Conservation (phyloP, 2,113 vertebrate species). For the Megaleporinus macrocephalus region DNA sequence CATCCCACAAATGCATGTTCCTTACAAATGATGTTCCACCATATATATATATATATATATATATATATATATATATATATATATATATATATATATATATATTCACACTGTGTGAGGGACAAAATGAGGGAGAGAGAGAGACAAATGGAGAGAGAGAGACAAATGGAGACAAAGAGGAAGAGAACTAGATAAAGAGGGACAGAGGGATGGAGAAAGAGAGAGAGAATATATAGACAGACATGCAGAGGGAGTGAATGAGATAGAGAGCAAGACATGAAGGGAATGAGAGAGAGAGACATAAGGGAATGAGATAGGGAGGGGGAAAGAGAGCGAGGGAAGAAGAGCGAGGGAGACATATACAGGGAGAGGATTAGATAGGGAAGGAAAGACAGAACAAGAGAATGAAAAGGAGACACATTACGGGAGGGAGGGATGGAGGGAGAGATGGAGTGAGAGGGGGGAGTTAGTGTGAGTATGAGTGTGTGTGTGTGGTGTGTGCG, state of each 20-base stretch:
- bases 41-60: no score
- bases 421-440: not conserved
- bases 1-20: no score
- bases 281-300: not conserved
- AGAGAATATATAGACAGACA: no score
- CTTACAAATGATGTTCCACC: no score
- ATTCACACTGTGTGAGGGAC: no score
- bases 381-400: not conserved
- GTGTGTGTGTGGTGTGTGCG: slow-evolving; percentile 16
- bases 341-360: not conserved
- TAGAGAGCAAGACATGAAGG: not conserved
- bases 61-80: no score
- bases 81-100: no score
- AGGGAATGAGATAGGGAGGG: not conserved
- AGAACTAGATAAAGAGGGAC: not conserved
- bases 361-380: no score
- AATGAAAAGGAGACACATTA: not conserved
- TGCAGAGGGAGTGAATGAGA: no score
- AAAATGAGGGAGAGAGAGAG: no score
- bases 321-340: not conserved
- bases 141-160: not conserved
- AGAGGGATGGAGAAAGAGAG: not conserved
- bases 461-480: not conserved
- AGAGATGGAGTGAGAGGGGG: not conserved
- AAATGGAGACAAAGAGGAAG: not conserved